A percentile compares a stretch with the other conserved stretches of the same genome.
Conservation (phyloP, 2,888 invertebrate species). For the Eutolmus rufibarbis region DNA sequence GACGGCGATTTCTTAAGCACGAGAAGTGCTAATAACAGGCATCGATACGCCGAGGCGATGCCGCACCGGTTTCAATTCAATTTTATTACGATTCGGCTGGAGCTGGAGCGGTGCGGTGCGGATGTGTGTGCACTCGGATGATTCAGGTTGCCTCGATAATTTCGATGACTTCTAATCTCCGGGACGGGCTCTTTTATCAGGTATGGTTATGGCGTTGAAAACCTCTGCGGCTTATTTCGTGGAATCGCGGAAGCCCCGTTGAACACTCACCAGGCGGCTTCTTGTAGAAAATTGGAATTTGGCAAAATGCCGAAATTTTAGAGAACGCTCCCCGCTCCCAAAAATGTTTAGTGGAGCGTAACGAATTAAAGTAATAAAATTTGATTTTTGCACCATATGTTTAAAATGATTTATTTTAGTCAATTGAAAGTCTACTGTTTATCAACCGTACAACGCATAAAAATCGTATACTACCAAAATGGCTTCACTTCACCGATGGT, state of each 20-base stretch:
- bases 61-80: not conserved
- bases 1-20: conserved; percentile 25
- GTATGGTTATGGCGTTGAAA: not conserved
- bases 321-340: not conserved
- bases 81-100: not conserved
- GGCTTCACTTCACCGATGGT: too few relatives aligned
- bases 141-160: conserved; percentile 1
- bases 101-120: too few relatives aligned
- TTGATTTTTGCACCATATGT: not conserved
- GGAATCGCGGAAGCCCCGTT: not conserved
- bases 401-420: not conserved
- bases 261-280: not conserved
- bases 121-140: not conserved
- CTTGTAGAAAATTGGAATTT: not conserved
- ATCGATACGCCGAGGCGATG: not conserved
- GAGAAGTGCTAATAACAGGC: conserved; percentile 41
- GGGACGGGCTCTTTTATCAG: not conserved
- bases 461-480: too few relatives aligned
- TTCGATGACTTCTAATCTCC: not conserved
- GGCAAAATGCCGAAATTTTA: not conserved
- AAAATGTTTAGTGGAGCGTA: not conserved
- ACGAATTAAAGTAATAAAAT: not conserved
- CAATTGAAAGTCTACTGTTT: not conserved
- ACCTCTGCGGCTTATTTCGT: not conserved
- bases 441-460: too few relatives aligned